Evolutionary conservation across 2,888 invertebrate species (phyloP).

Genomic region (Tupiocoris notatus): DNA sequence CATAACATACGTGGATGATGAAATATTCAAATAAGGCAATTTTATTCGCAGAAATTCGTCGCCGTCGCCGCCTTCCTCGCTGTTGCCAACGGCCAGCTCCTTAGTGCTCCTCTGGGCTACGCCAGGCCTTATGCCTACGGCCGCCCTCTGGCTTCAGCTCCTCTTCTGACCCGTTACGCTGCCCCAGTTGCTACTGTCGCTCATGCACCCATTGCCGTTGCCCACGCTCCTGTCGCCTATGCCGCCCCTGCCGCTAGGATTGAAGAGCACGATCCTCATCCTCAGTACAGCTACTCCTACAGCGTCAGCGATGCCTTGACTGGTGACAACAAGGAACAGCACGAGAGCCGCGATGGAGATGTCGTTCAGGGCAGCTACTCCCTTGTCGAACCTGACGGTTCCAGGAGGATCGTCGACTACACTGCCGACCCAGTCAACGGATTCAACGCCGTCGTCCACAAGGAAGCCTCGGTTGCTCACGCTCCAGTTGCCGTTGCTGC

Average conservation of each 20-base stretch:
- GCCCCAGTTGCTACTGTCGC: constrained; percentile 10
- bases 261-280: constrained; percentile 51
- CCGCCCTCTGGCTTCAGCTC: constrained; percentile 10
- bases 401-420: constrained; percentile 39
- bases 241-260: constrained; percentile 30
- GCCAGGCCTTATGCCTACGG: not conserved
- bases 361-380: constrained; percentile 48
- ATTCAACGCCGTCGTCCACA: constrained; percentile 38
- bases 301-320: constrained; percentile 50
- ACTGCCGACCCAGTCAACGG: constrained; percentile 40
- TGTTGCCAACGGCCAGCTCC: constrained; percentile 24
- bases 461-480: constrained; percentile 45
- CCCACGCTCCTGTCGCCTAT: constrained; percentile 20
- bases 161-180: not conserved
- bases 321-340: constrained; percentile 52
- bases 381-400: constrained; percentile 33
- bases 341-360: constrained; percentile 52
- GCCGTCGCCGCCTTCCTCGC: constrained; percentile 21
- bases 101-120: constrained; percentile 8
- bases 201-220: constrained; percentile 25
- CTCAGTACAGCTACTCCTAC: constrained; percentile 50
- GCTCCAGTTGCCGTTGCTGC: constrained; percentile 44
- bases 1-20: too few species aligned
- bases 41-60: constrained; percentile 17
- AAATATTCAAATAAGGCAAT: too few species aligned